Evolutionary conservation across 2,888 invertebrate genomes (phyloP), one percentile per base, ranked within the genome.

Genomic region (Liodrosophila aerea): DNA sequence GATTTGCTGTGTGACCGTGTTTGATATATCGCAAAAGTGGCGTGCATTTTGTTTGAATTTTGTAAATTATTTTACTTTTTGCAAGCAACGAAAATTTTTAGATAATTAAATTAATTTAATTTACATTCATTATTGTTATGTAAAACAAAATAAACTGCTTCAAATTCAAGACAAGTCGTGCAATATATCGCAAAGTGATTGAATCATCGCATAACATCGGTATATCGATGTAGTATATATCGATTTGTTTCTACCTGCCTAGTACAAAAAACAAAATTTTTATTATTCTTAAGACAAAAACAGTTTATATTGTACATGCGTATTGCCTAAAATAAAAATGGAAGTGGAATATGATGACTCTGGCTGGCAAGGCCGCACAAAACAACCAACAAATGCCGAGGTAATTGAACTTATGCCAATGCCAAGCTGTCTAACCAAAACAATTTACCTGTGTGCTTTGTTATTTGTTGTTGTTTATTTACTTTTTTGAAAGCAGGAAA

Each of bases 261-360:
- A 16, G 41, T 45, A 47, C 16, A 46, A 64, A 70, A 39, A 59
- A 45, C 44, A 52, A 46, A 40, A 52, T 4, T 22, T 47, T 16
- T 39, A 54, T 56, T 64, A 53, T 45, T 49, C 47, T 54, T 56
- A 29, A 27, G 7, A 30, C 9, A 27, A 52, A 36, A 51, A 40
- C n/a, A 37, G 34, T 15, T 45, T 22, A 34, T 13, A 45, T 39
- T 3, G 33, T 44, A 5, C 12, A 43, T 37, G 39, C 18, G 16
- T 33, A 4, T 52, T 44, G 33, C 47, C 46, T 31, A 33, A 15
- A 29, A 41, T 33, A 7, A 27, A 31, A 40, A 89, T 90, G 89
- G 89, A 89, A 62, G 86, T 88, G 31, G 90, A 90, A 66, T 89
- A 86, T 34, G 90, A 89, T 4, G 90, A 90, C 60, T 87, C 88